These are phyloP conservation scores for Drosophila ercepeae DNA, from an alignment of 1,140 invertebrate genomes.

Conservation along the genomic window DNA sequence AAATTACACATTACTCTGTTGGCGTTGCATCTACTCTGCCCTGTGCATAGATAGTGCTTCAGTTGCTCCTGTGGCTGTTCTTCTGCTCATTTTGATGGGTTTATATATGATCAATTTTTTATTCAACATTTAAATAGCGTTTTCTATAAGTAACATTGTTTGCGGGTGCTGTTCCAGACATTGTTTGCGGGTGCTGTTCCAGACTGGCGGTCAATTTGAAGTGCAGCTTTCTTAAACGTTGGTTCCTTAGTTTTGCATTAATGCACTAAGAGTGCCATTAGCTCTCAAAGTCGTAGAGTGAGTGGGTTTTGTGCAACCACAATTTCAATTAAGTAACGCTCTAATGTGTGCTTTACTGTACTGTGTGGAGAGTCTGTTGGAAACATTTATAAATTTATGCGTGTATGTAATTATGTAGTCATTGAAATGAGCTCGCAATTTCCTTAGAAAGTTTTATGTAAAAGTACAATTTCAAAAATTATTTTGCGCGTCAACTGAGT, in stretches of 20 bases:
- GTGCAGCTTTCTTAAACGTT: slow-evolving; percentile 35
- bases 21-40: slow-evolving; percentile 38
- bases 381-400: slow-evolving; percentile 62
- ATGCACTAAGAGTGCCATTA: slow-evolving; percentile 21
- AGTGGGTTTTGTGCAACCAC: slow-evolving; percentile 33
- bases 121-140: slow-evolving; percentile 36
- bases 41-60: slow-evolving; percentile 9
- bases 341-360: slow-evolving; percentile 43
- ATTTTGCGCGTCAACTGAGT: slow-evolving; percentile 43
- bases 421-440: slow-evolving; percentile 41
- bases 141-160: slow-evolving; percentile 61
- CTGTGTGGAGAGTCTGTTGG: slow-evolving; percentile 56
- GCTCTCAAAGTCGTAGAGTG: slow-evolving; percentile 42
- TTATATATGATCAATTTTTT: slow-evolving; percentile 23
- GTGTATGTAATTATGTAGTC: slow-evolving; percentile 23
- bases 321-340: slow-evolving; percentile 61
- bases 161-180: slow-evolving; percentile 70
- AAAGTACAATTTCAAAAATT: slow-evolving; percentile 66
- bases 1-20: slow-evolving; percentile 65
- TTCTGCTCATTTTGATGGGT: background rate
- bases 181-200: slow-evolving; percentile 67
- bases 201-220: slow-evolving; percentile 61
- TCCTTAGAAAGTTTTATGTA: slow-evolving; percentile 62
- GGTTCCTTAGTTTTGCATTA: slow-evolving; percentile 8
- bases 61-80: background rate